These are phyloP conservation scores for Lerista edwardsae DNA, from an alignment of 2,797 vertebrate species.

Conservation along the genomic window DNA sequence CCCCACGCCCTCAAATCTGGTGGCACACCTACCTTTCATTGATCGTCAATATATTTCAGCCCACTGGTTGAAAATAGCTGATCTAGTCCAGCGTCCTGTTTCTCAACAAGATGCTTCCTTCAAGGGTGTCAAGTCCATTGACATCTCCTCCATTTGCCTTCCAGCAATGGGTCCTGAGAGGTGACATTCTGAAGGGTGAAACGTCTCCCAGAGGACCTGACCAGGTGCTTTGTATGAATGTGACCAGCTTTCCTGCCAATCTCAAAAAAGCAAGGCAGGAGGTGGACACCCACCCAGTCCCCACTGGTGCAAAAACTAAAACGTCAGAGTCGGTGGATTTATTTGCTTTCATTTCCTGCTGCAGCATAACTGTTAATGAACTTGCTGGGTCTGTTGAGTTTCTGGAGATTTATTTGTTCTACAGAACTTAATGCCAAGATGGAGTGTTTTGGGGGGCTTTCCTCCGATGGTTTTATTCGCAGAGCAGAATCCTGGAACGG, in stretches of 20 bases:
- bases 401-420: slow-evolving; percentile 71
- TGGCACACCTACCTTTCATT: no score
- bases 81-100: no score
- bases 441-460: slow-evolving; percentile 64
- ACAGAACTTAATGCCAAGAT: slow-evolving; percentile 62
- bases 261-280: slow-evolving; percentile 8
- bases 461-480: slow-evolving; percentile 65
- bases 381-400: slow-evolving; percentile 65
- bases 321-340: slow-evolving; percentile 50
- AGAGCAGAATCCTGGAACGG: slow-evolving; percentile 57
- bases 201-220: neutral
- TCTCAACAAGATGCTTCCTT: no score
- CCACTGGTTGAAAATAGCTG: no score
- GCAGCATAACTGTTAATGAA: slow-evolving; percentile 68
- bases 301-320: slow-evolving; percentile 57
- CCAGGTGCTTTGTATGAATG: neutral
- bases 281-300: slow-evolving; percentile 35
- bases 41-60: no score
- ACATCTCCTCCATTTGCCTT: no score
- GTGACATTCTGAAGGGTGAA: neutral
- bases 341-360: slow-evolving; percentile 67
- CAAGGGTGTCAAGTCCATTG: no score
- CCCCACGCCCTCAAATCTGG: no score
- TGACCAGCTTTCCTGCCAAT: neutral
- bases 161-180: no score